phyloP scores from a whole-genome alignment of 2,113 vertebrate species.

The Colius striatus region DNA sequence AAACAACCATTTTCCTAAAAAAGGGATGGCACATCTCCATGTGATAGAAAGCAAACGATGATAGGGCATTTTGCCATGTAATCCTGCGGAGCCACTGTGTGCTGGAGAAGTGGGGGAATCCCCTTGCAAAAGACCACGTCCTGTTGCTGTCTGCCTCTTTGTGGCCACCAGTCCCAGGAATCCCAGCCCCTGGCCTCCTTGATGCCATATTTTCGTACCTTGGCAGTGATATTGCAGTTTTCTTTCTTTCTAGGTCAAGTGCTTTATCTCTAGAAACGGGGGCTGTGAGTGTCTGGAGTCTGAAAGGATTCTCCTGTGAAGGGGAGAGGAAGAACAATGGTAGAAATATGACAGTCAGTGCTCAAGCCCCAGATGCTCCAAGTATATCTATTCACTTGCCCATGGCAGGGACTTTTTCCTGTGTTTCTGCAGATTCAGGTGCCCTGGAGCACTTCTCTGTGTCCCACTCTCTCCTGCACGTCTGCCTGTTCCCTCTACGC shows the following conservation, averaged over 20 bases:
- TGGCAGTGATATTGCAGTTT: neutral
- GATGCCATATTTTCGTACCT: neutral
- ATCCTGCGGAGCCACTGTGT: rapidly evolving
- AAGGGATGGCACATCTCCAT: rapidly evolving
- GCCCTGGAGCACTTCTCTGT: neutral
- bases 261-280: neutral
- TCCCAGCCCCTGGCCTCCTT: neutral
- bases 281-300: rapidly evolving
- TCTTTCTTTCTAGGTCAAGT: neutral
- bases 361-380: neutral
- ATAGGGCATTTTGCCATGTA: rapidly evolving
- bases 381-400: neutral
- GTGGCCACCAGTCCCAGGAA: neutral
- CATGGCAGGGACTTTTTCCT: neutral
- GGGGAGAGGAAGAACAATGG: neutral
- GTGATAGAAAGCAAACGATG: neutral
- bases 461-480: neutral
- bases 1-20: neutral
- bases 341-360: rapidly evolving
- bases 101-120: neutral
- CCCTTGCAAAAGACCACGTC: neutral
- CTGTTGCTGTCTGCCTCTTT: neutral
- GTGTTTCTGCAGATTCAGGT: neutral
- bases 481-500: neutral
- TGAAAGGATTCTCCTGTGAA: neutral